Evolutionary conservation across 2,888 invertebrate species (phyloP).

Genomic region (Melanotus villosus): DNA sequence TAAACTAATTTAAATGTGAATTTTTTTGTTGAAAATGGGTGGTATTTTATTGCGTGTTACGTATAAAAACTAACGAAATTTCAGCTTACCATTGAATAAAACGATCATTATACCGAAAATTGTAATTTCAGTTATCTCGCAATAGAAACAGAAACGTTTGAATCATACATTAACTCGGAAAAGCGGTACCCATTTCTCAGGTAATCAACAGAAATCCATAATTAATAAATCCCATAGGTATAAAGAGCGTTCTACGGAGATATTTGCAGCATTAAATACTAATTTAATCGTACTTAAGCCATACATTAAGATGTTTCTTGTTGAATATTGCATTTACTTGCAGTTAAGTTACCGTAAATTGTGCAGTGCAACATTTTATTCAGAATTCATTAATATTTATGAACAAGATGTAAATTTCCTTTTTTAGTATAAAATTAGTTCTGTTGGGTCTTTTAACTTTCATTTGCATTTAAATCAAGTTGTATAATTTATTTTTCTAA

Average conservation of each 20-base stretch:
- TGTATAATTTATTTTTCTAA: constrained; percentile 3
- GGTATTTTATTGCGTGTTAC: too few species aligned
- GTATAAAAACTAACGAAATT: too few species aligned
- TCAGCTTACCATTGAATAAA: not conserved
- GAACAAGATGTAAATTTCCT: constrained; percentile 5
- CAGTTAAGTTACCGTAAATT: not conserved
- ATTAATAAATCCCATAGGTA: not conserved
- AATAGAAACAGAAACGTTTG: not conserved
- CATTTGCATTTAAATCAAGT: constrained; percentile 25
- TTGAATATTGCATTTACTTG: too few species aligned
- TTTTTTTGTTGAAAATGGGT: too few species aligned
- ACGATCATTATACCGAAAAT: not conserved
- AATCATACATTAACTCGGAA: too few species aligned
- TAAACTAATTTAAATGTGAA: too few species aligned
- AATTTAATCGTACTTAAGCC: not conserved
- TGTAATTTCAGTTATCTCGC: not conserved
- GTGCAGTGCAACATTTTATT: not conserved
- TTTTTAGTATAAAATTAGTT: constrained; percentile 14
- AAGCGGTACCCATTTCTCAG: not conserved
- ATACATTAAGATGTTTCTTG: not conserved
- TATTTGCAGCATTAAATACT: not conserved
- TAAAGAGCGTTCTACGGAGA: not conserved
- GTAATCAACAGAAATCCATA: constrained; percentile 5
- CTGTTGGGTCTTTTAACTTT: not conserved
- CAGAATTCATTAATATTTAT: constrained; percentile 24